phyloP scores from a whole-genome alignment of 64 coral and sea anemone species.

The Dendrophyllia cribrosa region DNA sequence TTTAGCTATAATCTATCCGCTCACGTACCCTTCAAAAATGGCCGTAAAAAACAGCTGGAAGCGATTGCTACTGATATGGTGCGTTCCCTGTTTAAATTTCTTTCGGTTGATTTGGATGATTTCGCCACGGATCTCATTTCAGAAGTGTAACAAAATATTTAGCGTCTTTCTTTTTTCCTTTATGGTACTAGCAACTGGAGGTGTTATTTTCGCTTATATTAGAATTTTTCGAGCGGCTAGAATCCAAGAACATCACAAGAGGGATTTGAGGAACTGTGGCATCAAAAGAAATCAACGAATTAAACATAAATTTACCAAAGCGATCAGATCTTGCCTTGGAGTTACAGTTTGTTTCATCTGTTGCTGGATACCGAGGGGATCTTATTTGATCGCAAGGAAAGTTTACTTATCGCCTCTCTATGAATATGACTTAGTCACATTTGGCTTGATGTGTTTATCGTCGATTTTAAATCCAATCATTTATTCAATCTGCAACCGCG shows the following conservation, averaged over 20 bases:
- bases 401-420: neutral
- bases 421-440: constrained; percentile 33
- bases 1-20: constrained; percentile 37
- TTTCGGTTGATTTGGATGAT: constrained; percentile 11
- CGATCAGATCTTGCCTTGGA: constrained; percentile 45
- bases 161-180: constrained; percentile 3
- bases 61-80: constrained; percentile 24
- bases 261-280: neutral
- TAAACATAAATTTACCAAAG: constrained; percentile 37
- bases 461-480: constrained; percentile 52
- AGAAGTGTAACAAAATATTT: neutral
- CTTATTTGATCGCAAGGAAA: constrained; percentile 15
- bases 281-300: neutral
- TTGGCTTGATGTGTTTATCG: constrained; percentile 44
- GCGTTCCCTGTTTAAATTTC: constrained; percentile 34
- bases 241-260: neutral
- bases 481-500: constrained; percentile 53
- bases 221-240: constrained; percentile 22
- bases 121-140: neutral
- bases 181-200: neutral
- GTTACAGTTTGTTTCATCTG: constrained; percentile 48
- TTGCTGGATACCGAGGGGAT: constrained; percentile 41
- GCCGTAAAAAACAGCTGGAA: neutral
- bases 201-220: constrained; percentile 25
- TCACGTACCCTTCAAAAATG: constrained; percentile 20